Evolutionary conservation across 2,888 invertebrate species (phyloP).

Genomic region (Calameuta filiformis): DNA sequence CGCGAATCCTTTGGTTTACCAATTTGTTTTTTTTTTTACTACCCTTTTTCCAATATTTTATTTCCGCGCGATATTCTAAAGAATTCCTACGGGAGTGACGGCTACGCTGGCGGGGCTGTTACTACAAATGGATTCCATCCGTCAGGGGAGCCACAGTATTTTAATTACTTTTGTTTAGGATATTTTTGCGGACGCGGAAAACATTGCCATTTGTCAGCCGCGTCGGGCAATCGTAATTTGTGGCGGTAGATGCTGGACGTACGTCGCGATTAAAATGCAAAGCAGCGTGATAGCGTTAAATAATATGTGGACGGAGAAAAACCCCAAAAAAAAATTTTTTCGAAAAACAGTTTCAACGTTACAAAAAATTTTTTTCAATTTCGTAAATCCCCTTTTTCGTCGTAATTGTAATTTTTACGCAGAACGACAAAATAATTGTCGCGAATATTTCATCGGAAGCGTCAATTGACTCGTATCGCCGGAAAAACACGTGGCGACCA

Average conservation of each 20-base stretch:
- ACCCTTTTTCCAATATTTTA: conserved; percentile 1
- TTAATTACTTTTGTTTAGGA: conserved; percentile 21
- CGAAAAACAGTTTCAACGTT: background rate
- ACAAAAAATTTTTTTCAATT: background rate
- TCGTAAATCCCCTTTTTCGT: background rate
- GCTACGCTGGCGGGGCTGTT: conserved; percentile 2
- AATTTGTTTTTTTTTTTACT: no score
- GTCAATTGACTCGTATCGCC: background rate
- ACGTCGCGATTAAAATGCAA: background rate
- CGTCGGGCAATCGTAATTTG: conserved; percentile 13
- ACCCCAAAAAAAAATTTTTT: background rate
- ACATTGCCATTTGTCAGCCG: conserved; percentile 16
- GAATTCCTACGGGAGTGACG: conserved; percentile 5
- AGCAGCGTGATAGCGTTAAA: background rate
- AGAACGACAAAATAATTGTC: background rate
- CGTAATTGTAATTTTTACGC: background rate
- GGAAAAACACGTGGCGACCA: background rate
- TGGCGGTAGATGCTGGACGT: background rate
- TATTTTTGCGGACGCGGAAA: conserved; percentile 11
- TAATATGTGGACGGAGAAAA: background rate
- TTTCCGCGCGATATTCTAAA: background rate
- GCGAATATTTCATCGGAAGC: background rate
- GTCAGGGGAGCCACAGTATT: conserved; percentile 11
- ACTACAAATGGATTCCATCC: conserved; percentile 16
- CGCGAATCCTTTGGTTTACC: background rate